These are phyloP conservation scores for Dysidea cf. avara DNA, from an alignment of 37 sponge, comb jelly and placozoan species.

Conservation along the genomic window DNA sequence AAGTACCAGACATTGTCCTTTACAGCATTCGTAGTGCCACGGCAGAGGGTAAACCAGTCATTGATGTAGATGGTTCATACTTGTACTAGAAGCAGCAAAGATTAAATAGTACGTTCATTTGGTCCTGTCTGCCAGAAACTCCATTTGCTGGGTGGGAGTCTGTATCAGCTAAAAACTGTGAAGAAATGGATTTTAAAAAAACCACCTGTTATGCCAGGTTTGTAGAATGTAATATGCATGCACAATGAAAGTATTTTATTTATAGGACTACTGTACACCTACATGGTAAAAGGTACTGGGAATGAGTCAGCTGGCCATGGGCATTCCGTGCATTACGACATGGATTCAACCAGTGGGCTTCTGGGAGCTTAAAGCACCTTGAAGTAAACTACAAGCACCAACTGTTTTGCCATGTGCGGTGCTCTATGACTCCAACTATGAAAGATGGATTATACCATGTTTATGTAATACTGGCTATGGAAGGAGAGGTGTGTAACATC, in stretches of 20 bases:
- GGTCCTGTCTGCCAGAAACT: neutral
- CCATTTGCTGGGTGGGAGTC: constrained; percentile 1
- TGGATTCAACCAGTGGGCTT: constrained; percentile 28
- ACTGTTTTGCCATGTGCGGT: constrained; percentile 14
- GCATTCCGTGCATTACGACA: constrained; percentile 5
- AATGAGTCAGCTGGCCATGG: neutral
- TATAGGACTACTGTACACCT: constrained; percentile 2
- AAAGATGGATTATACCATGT: constrained; percentile 26
- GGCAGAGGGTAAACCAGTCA: neutral
- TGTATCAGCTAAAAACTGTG: neutral
- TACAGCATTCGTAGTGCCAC: neutral
- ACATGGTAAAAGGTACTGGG: constrained; percentile 3
- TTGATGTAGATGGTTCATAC: constrained; percentile 13
- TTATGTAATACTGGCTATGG: constrained; percentile 1
- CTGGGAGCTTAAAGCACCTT: constrained; percentile 12
- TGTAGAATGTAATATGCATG: neutral
- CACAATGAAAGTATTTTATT: neutral
- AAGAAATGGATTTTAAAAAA: neutral
- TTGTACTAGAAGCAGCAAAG: neutral
- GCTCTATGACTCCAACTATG: constrained; percentile 24
- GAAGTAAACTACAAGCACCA: constrained; percentile 21
- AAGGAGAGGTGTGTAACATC: neutral
- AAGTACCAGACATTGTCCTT: too few relatives aligned
- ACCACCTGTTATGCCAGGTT: too few relatives aligned
- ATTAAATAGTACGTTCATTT: neutral